phyloP scores from a whole-genome alignment of 2,888 invertebrate genomes.

The Lampropteryx suffumata region DNA sequence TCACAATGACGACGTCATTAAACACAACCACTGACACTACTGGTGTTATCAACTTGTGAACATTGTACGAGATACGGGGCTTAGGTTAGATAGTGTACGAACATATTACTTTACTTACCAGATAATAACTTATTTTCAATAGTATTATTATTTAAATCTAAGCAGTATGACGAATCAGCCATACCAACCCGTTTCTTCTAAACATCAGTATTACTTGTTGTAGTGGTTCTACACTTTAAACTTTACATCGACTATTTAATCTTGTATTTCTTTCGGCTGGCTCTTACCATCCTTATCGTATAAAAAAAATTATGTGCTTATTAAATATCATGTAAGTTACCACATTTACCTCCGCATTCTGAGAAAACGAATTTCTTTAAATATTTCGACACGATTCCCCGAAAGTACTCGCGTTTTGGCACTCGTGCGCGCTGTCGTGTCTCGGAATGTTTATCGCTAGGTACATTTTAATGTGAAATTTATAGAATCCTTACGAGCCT shows the following conservation, averaged over 20 bases:
- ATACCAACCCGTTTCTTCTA: too few relatives aligned
- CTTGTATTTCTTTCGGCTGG: too few relatives aligned
- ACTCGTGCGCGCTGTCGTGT: conserved; percentile 37
- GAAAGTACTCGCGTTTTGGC: conserved; percentile 48
- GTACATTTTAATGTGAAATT: conserved; percentile 22
- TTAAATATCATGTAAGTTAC: conserved; percentile 2
- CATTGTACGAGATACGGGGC: conserved; percentile 14
- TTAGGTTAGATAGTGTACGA: background rate
- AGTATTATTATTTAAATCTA: too few relatives aligned
- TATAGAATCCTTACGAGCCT: too few relatives aligned
- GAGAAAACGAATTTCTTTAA: conserved; percentile 46
- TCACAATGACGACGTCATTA: conserved; percentile 55
- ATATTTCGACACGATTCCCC: conserved; percentile 41
- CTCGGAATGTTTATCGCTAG: conserved; percentile 40
- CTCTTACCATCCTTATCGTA: too few relatives aligned
- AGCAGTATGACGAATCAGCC: too few relatives aligned
- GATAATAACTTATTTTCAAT: too few relatives aligned
- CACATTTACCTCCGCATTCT: conserved; percentile 56
- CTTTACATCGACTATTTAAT: too few relatives aligned
- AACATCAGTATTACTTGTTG: too few relatives aligned
- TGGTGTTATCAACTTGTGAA: conserved; percentile 19
- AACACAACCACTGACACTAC: conserved; percentile 33
- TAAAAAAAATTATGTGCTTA: too few relatives aligned
- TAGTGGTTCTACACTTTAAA: too few relatives aligned
- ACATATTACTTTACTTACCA: too few relatives aligned